Conservation (phyloP, 2,888 invertebrate genomes). For the Empis livida region DNA sequence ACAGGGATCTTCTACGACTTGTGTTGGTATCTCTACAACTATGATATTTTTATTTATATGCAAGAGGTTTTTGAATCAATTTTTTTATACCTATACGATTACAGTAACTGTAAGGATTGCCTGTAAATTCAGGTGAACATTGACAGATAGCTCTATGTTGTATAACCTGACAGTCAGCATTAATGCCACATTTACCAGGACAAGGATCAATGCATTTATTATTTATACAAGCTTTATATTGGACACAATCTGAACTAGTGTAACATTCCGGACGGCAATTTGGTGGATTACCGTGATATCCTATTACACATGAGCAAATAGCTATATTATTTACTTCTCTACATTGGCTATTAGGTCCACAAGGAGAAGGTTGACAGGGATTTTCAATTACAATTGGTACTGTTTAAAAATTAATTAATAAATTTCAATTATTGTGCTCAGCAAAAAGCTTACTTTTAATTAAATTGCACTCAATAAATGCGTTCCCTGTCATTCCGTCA, state of each 20-base stretch:
- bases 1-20: conserved; percentile 44
- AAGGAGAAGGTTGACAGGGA: conserved; percentile 56
- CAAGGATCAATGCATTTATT: conserved; percentile 64
- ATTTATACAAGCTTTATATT: conserved; percentile 53
- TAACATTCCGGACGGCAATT: conserved; percentile 60
- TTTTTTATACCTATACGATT: conserved; percentile 29
- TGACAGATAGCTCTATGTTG: conserved; percentile 69
- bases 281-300: conserved; percentile 54
- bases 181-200: conserved; percentile 56
- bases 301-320: conserved; percentile 49
- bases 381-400: conserved; percentile 27
- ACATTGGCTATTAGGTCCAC: conserved; percentile 57
- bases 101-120: conserved; percentile 58
- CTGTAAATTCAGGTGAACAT: conserved; percentile 52
- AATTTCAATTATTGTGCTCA: too few species aligned
- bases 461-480: conserved; percentile 43
- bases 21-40: conserved; percentile 23
- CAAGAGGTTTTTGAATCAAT: not conserved
- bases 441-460: conserved; percentile 22
- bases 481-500: conserved; percentile 59
- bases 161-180: conserved; percentile 57
- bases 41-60: conserved; percentile 36
- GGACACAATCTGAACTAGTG: conserved; percentile 56
- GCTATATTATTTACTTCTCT: conserved; percentile 48
- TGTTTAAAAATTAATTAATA: conserved; percentile 4